phyloP scores from a whole-genome alignment of 2,113 vertebrate species.

The Triplophysa tibetana region DNA sequence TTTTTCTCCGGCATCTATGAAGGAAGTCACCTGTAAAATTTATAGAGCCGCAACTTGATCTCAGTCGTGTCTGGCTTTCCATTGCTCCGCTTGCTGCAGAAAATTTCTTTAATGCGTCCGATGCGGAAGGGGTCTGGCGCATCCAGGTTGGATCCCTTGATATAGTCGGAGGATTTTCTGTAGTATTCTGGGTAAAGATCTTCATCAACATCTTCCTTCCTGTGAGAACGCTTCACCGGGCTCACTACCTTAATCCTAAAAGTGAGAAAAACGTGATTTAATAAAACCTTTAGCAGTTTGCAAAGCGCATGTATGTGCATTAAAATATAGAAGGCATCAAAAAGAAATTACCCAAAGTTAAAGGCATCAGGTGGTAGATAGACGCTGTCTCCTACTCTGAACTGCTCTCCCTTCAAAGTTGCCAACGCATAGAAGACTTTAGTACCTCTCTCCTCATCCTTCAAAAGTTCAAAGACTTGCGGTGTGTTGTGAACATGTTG shows the following conservation, averaged over 20 bases:
- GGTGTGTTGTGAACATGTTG: constrained; percentile 78
- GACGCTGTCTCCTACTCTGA: constrained; percentile 82
- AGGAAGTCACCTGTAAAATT: constrained; percentile 84
- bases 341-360: constrained; percentile 78
- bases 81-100: constrained; percentile 81
- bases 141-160: constrained; percentile 94
- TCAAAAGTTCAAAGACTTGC: constrained; percentile 74
- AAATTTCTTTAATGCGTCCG: constrained; percentile 90
- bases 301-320: too few species aligned
- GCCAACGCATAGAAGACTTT: constrained; percentile 80
- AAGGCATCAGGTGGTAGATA: constrained; percentile 87
- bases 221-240: constrained; percentile 83
- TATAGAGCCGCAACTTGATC: constrained; percentile 85
- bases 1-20: not conserved
- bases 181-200: constrained; percentile 93
- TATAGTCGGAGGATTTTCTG: constrained; percentile 93
- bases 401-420: constrained; percentile 82
- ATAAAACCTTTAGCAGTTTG: too few species aligned
- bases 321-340: too few species aligned
- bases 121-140: constrained; percentile 88
- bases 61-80: constrained; percentile 81
- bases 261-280: not conserved
- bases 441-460: constrained; percentile 70
- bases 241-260: constrained; percentile 84
- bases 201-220: constrained; percentile 91